Evolutionary conservation across 2,113 vertebrate genomes (phyloP).

Genomic region (Odobenus rosmarus): DNA sequence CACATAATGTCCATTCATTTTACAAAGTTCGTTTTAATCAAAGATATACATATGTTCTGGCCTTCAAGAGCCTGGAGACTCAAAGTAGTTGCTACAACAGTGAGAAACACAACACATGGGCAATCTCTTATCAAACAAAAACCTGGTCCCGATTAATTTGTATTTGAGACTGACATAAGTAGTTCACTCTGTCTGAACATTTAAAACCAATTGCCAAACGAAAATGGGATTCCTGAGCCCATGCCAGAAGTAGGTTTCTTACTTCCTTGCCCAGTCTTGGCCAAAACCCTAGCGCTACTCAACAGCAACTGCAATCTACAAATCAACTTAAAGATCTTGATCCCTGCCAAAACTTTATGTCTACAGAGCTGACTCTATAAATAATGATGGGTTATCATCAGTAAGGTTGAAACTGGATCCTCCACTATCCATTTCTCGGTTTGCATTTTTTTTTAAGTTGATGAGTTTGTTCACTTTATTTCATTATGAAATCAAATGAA

Average conservation of each 20-base stretch:
- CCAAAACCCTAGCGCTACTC: slow-evolving; percentile 13
- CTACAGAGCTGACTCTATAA: neutral
- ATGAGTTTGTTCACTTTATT: neutral
- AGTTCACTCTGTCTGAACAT: slow-evolving; percentile 19
- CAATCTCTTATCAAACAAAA: slow-evolving; percentile 31
- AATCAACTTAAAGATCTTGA: slow-evolving; percentile 35
- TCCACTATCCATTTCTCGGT: neutral
- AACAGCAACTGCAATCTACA: slow-evolving; percentile 23
- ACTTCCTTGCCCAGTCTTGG: neutral
- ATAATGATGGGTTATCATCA: neutral
- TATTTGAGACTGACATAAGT: slow-evolving; percentile 9
- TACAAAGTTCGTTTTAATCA: slow-evolving; percentile 64
- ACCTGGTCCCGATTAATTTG: neutral
- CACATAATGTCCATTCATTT: neutral
- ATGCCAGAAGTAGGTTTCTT: neutral
- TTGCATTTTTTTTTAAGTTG: neutral
- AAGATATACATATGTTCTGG: slow-evolving; percentile 13
- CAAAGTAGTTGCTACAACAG: slow-evolving; percentile 11
- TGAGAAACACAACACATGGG: slow-evolving; percentile 7
- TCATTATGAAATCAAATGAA: neutral
- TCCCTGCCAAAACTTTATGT: neutral
- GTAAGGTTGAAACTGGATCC: neutral
- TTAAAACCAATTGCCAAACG: slow-evolving; percentile 30
- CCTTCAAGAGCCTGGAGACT: neutral
- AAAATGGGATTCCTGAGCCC: slow-evolving; percentile 11